phyloP scores from a whole-genome alignment of 2,113 vertebrate species.

The Urocynchramus pylzowi region DNA sequence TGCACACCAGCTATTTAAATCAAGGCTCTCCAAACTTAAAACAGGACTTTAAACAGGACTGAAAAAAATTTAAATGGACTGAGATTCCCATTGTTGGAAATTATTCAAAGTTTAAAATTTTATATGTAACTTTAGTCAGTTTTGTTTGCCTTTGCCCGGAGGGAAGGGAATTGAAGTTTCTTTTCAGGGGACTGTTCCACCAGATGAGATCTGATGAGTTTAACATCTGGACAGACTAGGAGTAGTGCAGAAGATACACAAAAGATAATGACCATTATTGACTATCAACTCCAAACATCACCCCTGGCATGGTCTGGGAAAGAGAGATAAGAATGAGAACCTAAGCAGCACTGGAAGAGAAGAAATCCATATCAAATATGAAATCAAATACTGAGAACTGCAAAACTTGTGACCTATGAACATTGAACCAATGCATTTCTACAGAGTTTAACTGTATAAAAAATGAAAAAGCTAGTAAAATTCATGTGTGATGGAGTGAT shows the following conservation, averaged over 20 bases:
- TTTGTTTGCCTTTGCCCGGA: fast-evolving
- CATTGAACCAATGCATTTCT: background rate
- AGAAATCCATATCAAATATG: background rate
- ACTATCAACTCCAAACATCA: background rate
- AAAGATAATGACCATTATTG: background rate
- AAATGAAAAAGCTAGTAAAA: background rate
- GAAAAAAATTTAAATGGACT: background rate
- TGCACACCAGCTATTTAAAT: background rate
- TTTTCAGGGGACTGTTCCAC: background rate
- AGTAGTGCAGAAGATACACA: background rate
- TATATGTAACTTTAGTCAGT: background rate
- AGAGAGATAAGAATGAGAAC: background rate
- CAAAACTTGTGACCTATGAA: background rate
- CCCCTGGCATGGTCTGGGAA: background rate
- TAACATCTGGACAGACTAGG: background rate
- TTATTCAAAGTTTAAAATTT: background rate
- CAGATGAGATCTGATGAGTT: background rate
- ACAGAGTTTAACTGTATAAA: background rate
- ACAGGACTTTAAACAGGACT: background rate
- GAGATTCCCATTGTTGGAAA: background rate
- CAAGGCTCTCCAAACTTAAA: background rate
- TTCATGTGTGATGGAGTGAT: too few relatives aligned
- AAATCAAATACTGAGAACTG: background rate
- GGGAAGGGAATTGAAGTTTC: background rate
- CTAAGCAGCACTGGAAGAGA: fast-evolving